phyloP scores from a whole-genome alignment of 2,113 vertebrate species.

The Zeus faber region DNA sequence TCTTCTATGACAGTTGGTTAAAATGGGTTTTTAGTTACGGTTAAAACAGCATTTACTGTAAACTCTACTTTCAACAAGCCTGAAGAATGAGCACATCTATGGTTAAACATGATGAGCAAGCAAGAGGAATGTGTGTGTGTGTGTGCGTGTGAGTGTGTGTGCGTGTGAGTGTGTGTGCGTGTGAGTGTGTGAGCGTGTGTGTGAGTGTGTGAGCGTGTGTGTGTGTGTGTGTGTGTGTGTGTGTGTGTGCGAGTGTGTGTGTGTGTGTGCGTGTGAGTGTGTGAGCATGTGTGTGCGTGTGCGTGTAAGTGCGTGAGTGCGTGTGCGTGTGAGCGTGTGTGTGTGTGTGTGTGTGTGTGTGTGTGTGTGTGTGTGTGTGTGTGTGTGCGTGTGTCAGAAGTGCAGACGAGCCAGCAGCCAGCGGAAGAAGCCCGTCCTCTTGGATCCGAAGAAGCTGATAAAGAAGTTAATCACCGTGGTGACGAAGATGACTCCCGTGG shows the following conservation, averaged over 20 bases:
- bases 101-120: neutral
- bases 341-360: neutral
- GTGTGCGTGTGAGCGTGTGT: constrained; percentile 1
- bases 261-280: neutral
- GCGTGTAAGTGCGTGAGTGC: neutral
- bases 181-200: neutral
- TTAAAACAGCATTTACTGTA: neutral
- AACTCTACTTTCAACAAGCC: neutral
- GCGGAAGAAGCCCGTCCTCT: constrained; percentile 72
- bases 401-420: constrained; percentile 69
- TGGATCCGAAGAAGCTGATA: constrained; percentile 69
- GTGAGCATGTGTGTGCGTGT: neutral
- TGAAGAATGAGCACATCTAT: neutral
- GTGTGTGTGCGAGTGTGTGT: neutral
- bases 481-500: constrained; percentile 61
- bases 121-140: constrained; percentile 6
- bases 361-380: constrained; percentile 2
- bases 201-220: neutral
- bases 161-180: no score
- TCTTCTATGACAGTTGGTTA: neutral
- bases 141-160: neutral
- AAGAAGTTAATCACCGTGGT: constrained; percentile 66
- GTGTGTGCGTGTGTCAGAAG: constrained; percentile 50
- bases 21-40: neutral
- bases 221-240: neutral